Evolutionary conservation across 30 jellyfish, hydroid and myxozoan genomes (phyloP), one percentile per base, ranked within the genome.

Genomic region (Pelagia noctiluca): DNA sequence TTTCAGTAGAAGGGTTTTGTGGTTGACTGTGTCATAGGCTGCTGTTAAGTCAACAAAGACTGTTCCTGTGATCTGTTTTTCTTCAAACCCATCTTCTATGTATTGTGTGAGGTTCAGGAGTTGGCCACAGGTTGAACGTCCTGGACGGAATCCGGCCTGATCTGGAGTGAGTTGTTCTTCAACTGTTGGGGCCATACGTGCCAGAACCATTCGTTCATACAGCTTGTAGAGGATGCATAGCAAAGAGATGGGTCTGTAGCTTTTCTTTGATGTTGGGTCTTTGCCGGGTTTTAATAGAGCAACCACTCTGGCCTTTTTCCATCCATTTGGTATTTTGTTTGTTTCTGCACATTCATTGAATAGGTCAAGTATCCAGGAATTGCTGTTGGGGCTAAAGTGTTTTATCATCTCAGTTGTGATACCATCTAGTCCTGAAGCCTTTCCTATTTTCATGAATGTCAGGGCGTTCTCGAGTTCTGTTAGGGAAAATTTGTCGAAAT

Each of bases 1-100:
- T 23, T 57, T 57, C 24, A 7, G 72, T 7, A 23, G 11, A 12
- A 57, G 26, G 13, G 10, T 23, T 57, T 31, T 57, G 72, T 57
- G 72, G 26, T 23, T 7, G 26, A 57, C 72, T 12, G 72, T 7
- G 28, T 57, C 72, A 23, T 57, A 57, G 12, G 72, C 72, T 7
- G 72, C 72, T 7, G 72, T 12, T 57, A 57, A 12, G 72, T 57
- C 72, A 24, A 57, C 72, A 12, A 57, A 23, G 5, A 12, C 72
- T 57, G 28, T 31, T 57, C 72, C 72, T 7, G 72, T 23, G 5
- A 8, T 22, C 26, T 57, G 19, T 23, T 22, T 22, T 57, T 22
- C 26, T 7, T 22, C 10, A 22, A 8, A 57, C 11, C 26, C 72
- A 23, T 57, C 72, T 31, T 57, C 26, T 24, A 57, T 57, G 72